Evolutionary conservation across 2,888 invertebrate species (phyloP), one percentile per base, ranked within the genome.

Genomic region (Prostheceraeus crozeri): DNA sequence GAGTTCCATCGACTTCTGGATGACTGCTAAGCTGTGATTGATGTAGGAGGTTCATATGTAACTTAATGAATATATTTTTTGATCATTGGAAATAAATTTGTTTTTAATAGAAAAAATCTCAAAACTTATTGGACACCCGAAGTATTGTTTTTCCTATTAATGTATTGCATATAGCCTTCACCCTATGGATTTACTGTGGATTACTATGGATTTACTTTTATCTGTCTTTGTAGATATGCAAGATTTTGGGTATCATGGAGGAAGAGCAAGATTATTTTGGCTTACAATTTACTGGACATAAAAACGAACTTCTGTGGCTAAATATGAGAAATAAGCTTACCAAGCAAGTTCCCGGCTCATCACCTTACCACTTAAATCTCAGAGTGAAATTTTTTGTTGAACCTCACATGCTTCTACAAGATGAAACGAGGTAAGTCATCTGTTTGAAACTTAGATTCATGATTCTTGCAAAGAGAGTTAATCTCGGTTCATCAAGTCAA

Each of bases 371-470:
- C 48, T 82, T 86, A 65, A 82, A 83, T 65, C 78, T 86, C 60
- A 79, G 85, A 65, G 86, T 89, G 67, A 89, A 89, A 77, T 89
- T 89, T 80, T 89, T 87, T 86, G 87, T 89, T 46, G 87, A 87
- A 1, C 88, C 88, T 1, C 88, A 89, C 77, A 82, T 84, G 62
- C 81, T 89, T 62, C 82, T 87, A 63, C 87, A 87, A 76, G 87
- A 87, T 72, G 83, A 84, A 35, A 88, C 87, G 21, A 84, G 86
- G 81, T 85, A 76, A 72, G 63, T 55, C n/a, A n/a, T n/a, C n/a
- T n/a, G n/a, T n/a, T n/a, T n/a, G 10, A 3, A 59, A 4, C 33
- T 33, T 33, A 11, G 11, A 11, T 33, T 11, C 33, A 11, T 33
- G 33, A 33, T 11, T 33, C n/a, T n/a, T n/a, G n/a, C n/a, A n/a